Percentiles rank a stretch among this genome's conserved stretches.
phyloP scores from a whole-genome alignment of 1,140 invertebrate species.

The Patella vulgata region DNA sequence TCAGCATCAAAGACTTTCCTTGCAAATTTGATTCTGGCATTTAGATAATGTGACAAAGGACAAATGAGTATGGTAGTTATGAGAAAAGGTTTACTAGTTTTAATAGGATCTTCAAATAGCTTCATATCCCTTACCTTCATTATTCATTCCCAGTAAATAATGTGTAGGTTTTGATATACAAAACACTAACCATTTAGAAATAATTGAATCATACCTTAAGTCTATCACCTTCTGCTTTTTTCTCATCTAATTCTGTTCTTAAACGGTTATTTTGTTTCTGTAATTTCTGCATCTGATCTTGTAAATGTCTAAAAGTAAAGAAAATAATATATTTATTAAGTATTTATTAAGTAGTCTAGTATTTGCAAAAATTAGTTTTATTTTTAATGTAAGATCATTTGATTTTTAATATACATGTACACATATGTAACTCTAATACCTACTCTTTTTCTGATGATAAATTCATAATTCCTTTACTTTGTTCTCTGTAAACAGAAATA shows the following conservation, averaged over 20 bases:
- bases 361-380: background rate
- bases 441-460: conserved; percentile 64
- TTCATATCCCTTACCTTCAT: too few species aligned
- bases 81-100: too few species aligned
- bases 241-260: conserved; percentile 58
- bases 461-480: conserved; percentile 60
- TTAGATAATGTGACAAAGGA: too few species aligned
- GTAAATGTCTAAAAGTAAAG: conserved; percentile 44
- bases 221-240: conserved; percentile 52
- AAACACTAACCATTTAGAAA: too few species aligned
- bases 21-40: too few species aligned
- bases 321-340: background rate
- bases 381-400: conserved; percentile 1
- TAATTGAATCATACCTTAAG: conserved; percentile 45
- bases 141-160: too few species aligned
- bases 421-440: too few species aligned
- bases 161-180: too few species aligned
- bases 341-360: background rate
- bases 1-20: too few species aligned
- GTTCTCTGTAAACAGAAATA: conserved; percentile 45
- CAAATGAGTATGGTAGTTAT: too few species aligned
- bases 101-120: too few species aligned
- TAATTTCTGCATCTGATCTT: conserved; percentile 56
- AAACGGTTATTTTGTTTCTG: conserved; percentile 60
- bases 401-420: too few species aligned